Conservation (phyloP, 1,140 invertebrate genomes). For the Papilio polytes region DNA sequence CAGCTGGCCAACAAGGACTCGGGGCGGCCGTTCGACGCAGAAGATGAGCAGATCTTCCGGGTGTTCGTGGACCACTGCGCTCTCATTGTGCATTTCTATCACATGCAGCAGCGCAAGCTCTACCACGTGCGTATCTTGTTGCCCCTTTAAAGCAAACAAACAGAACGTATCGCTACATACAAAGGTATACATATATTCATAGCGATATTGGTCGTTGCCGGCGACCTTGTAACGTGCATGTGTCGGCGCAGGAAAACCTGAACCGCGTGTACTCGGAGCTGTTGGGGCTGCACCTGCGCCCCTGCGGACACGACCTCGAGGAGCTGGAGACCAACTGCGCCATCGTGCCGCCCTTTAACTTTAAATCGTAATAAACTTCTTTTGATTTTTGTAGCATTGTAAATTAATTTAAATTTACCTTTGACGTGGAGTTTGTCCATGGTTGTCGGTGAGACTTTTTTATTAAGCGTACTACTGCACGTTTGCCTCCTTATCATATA, state of each 20-base stretch:
- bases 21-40: conserved; percentile 73
- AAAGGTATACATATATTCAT: too few relatives aligned
- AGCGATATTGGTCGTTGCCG: too few relatives aligned
- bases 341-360: conserved; percentile 65
- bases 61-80: conserved; percentile 83
- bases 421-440: too few relatives aligned
- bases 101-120: conserved; percentile 75
- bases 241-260: conserved; percentile 58
- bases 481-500: too few relatives aligned
- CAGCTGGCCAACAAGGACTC: conserved; percentile 84
- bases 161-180: too few relatives aligned
- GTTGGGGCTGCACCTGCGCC: conserved; percentile 61
- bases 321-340: conserved; percentile 69
- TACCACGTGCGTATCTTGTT: conserved; percentile 62
- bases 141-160: neutral
- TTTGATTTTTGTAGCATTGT: neutral
- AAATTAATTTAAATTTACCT: too few relatives aligned
- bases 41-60: conserved; percentile 81
- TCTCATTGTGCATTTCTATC: conserved; percentile 80
- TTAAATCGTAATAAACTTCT: conserved; percentile 58
- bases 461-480: too few relatives aligned
- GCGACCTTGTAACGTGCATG: too few relatives aligned
- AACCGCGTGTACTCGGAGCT: conserved; percentile 64
- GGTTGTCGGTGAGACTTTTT: too few relatives aligned
- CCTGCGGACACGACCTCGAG: conserved; percentile 73